Evolutionary conservation across 2,797 vertebrate genomes (phyloP), one percentile per base, ranked within the genome.

Genomic region (Clarias platycephalus): DNA sequence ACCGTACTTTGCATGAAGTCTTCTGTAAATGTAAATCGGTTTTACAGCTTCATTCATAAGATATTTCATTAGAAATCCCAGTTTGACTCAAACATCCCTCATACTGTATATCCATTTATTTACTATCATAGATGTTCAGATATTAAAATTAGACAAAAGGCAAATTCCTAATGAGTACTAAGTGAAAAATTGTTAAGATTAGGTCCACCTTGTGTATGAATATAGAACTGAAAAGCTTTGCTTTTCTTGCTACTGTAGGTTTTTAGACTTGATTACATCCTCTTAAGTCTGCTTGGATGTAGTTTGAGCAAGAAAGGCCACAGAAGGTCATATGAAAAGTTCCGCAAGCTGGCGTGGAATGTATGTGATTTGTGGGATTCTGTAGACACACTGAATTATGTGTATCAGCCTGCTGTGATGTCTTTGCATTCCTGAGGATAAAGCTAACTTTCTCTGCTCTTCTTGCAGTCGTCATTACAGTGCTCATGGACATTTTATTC

Each of bases 321-420:
- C 72, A 31, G 72, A 77, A 10, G 55, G 55, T 60, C 31, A 77
- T 60, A 37, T 1, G 20, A 62, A 78, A 12, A 78, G 20, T 37
- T 12, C 12, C 75, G n/a, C 28, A 60, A 78, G 20, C 75, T 78
- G 57, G 57, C 31, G 22, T 70, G 72, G 72, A 77, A 76, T 87
- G 86, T 80, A 71, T 80, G 44, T 62, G 40, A 80, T 84, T 84
- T 74, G 77, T 80, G 67, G n/a, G 37, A 80, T 64, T 80, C 58
- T 40, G 62, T 6, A 80, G 72, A 75, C 26, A 49, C 40, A 31
- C 49, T 57, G 49, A 57, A 31, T 75, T 57, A 75, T 22, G 55
- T 75, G 7, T 20, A 75, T 75, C 49, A 57, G 49, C 7, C 26
- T 2, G 15, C 7, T 53, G 15, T 53, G 44, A 74, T 6, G 40